Evolutionary conservation across 35 echinoderm and acorn worm species (phyloP).

Genomic region (Chiridota heheva): DNA sequence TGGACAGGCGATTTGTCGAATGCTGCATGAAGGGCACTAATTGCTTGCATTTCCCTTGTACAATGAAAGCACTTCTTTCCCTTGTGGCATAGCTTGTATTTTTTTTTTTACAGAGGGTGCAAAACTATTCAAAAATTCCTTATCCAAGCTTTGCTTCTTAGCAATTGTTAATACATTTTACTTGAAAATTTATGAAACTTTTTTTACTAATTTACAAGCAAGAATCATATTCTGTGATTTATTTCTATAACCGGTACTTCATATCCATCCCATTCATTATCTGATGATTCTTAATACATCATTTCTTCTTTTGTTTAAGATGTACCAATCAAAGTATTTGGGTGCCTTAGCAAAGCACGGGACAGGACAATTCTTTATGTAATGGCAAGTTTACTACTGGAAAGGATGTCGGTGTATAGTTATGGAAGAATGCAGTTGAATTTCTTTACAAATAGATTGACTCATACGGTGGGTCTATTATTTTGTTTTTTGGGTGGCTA

Average conservation of each 20-base stretch:
- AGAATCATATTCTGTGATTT: too few relatives aligned
- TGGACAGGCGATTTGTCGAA: too few relatives aligned
- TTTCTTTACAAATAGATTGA: constrained; percentile 37
- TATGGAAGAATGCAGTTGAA: constrained; percentile 78
- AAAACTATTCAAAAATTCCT: background rate
- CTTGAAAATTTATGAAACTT: background rate
- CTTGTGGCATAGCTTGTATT: too few relatives aligned
- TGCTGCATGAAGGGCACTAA: too few relatives aligned
- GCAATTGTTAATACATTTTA: background rate
- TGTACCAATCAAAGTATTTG: constrained; percentile 62
- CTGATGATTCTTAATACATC: too few relatives aligned
- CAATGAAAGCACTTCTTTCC: too few relatives aligned
- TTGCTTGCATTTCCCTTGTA: too few relatives aligned
- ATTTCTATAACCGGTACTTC: too few relatives aligned
- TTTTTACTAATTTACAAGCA: background rate
- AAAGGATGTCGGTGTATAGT: constrained; percentile 59
- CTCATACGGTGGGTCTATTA: constrained; percentile 30
- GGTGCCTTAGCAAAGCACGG: constrained; percentile 45
- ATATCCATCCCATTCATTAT: too few relatives aligned
- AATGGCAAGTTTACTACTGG: constrained; percentile 66
- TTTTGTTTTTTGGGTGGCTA: too few relatives aligned
- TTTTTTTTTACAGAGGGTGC: too few relatives aligned
- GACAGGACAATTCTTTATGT: constrained; percentile 71
- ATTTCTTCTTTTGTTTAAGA: constrained; percentile 14
- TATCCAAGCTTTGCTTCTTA: background rate